Evolutionary conservation across 2,797 vertebrate species (phyloP), one percentile per base, ranked within the genome.

Genomic region (Notolabrus celidotus): DNA sequence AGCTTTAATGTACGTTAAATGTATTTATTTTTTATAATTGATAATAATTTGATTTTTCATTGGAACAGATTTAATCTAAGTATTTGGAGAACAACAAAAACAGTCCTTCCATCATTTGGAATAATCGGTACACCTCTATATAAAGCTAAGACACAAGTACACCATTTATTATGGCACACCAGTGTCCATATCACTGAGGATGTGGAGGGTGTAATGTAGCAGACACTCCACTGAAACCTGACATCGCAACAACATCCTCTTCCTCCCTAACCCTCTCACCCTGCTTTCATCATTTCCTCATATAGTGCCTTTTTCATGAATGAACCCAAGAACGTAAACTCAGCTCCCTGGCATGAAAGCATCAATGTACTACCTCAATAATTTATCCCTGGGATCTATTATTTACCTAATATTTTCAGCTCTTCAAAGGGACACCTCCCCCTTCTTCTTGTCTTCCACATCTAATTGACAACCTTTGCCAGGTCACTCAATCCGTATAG

Each of bases 291-390:
- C 10, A 54, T 22, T 52, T 56, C 17, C 52, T 16, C 52, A 42
- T 55, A n/a, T n/a, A n/a, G 1, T 23, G 42, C 36, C 36, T 5
- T 64, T 93, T 93, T 93, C 86, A 86, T 95, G 93, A 95, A 95
- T 94, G 93, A 92, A 90, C 71, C 53, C 59, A 69, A 67, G 80
- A 86, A 84, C 84, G 64, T 71, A 58, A 67, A 63, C 66, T 85
- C 85, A 80, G 77, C 82, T 75, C 71, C 59, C 52, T 50, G 50
- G 71, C 83, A 90, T 89, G 86, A 93, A 93, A 92, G 88, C 93
- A 93, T 94, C 90, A 92, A 92, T 94, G 92, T 86, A 89, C 79
- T 58, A 19, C 52, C 77, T 94, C 53, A 92, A 95, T 94, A 89
- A 94, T 94, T 91, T 0, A 95, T 85, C 43, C 62, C 29, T 49